Evolutionary conservation across 2,888 invertebrate species (phyloP), one percentile per base, ranked within the genome.

Genomic region (Brachynemurus nebulosus): DNA sequence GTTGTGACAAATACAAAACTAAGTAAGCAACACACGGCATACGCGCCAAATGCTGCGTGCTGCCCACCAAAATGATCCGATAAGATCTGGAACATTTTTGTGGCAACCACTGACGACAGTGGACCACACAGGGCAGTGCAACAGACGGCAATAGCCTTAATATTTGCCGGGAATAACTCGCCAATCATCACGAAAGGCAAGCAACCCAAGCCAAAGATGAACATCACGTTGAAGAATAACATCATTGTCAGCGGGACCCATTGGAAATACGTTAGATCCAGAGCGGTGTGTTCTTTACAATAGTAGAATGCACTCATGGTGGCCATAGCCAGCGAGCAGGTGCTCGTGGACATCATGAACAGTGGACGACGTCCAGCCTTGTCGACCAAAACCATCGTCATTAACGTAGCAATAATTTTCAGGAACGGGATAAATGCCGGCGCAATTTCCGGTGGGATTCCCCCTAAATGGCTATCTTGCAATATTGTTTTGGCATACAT

Each of bases 131-230:
- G 11, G n/a, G 44, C 38, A 7, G 44, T 38, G 17, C 37, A 27
- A 25, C 44, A 44, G 9, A 44, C 38, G 2, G 37, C 44, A 9
- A 44, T 18, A 3, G 44, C 44, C 20, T 44, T 44, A 7, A 44
- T 38, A 25, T 44, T 33, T 9, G 44, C 19, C 8, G 44, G 34
- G 34, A 44, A 44, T n/a, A 44, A 30, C 38, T 44, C 44, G 12
- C 44, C 44, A 6, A 44, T 44, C 30, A 44, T 44, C n/a, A 44
- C 38, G 12, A 25, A 44, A 12, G 44, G 44, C 12, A 44, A 37
- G 27, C 44, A 44, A 11, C 44, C 44, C 12, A 44, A 27, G 3
- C 44, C 44, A 20, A 44, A 18, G 16, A 44, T 44, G n/a, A 44
- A 44, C 37, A 44, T 37, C 9, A 44, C 16, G 30, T 44, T 44